A percentile compares a stretch with the other conserved stretches of the same genome.
These are phyloP conservation scores for Cyanistes caeruleus DNA, from an alignment of 2,113 vertebrate species.

Conservation along the genomic window DNA sequence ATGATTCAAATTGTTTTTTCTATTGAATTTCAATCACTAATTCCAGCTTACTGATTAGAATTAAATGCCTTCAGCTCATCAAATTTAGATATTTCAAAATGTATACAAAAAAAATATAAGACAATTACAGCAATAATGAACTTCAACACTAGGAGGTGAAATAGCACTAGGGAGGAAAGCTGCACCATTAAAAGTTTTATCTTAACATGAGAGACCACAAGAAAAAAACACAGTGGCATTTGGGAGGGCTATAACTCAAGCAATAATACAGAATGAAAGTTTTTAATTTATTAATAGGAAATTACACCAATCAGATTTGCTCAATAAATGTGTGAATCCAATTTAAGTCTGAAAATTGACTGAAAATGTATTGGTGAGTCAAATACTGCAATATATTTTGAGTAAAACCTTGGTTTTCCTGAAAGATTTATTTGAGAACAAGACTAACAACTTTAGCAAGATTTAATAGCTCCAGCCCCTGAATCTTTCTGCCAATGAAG, in stretches of 20 bases:
- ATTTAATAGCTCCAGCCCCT: background rate
- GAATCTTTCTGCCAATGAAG: background rate
- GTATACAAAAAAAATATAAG: background rate
- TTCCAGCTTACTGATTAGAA: background rate
- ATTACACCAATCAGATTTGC: slow-evolving; percentile 42
- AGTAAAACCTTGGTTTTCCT: background rate
- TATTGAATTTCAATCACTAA: background rate
- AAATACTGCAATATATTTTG: background rate
- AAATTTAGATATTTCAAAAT: background rate
- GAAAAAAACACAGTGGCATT: slow-evolving; percentile 39
- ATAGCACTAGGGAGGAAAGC: slow-evolving; percentile 38
- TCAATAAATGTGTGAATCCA: slow-evolving; percentile 22
- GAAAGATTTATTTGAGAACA: background rate
- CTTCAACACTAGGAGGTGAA: slow-evolving; percentile 20
- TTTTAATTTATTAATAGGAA: slow-evolving; percentile 45
- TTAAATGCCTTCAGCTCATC: background rate
- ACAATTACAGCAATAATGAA: slow-evolving; percentile 42
- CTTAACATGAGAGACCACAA: background rate
- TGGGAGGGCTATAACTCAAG: slow-evolving; percentile 52
- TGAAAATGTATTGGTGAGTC: background rate
- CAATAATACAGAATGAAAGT: slow-evolving; percentile 50
- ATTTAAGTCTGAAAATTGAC: background rate
- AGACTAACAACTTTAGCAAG: background rate
- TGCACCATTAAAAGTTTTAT: slow-evolving; percentile 34
- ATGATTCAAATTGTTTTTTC: background rate